Percentiles rank a stretch among this genome's conserved stretches.
Conservation (phyloP, 2,797 vertebrate genomes). For the Jordanella pulchra region DNA sequence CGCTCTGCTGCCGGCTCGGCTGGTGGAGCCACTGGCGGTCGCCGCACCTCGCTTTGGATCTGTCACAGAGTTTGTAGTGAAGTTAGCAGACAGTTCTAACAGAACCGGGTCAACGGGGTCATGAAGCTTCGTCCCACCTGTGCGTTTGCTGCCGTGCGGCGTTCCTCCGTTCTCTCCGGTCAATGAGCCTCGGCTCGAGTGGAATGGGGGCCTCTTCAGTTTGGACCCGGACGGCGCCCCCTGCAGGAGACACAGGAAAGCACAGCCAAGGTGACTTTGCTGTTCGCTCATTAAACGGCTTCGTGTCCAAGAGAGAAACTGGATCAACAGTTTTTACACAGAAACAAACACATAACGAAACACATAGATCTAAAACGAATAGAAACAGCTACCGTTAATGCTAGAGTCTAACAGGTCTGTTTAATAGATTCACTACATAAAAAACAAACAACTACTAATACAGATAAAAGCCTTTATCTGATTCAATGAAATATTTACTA, state of each 20-base stretch:
- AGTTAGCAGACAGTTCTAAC: background rate
- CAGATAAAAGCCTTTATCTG: background rate
- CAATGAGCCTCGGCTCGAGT: constrained; percentile 94
- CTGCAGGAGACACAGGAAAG: constrained; percentile 65
- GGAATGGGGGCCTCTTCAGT: constrained; percentile 91
- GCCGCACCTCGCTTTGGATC: constrained; percentile 86
- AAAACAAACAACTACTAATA: background rate
- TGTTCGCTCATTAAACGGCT: background rate
- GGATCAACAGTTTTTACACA: background rate
- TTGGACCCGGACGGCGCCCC: constrained; percentile 90
- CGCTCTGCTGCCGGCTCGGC: constrained; percentile 89
- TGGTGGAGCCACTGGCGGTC: constrained; percentile 85
- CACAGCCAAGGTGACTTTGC: constrained; percentile 8
- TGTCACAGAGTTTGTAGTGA: constrained; percentile 41
- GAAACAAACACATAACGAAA: background rate
- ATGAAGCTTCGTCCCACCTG: constrained; percentile 78
- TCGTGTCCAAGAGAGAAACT: background rate
- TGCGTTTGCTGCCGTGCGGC: constrained; percentile 86
- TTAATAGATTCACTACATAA: background rate
- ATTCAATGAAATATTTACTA: too few relatives aligned
- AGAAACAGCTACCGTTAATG: constrained; percentile 1
- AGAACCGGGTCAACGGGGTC: background rate
- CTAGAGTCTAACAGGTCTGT: background rate
- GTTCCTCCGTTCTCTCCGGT: constrained; percentile 92
- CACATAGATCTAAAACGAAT: constrained; percentile 4